Base-by-base conservation (phyloP, 2,113 vertebrate species). In the Rhagologus leucostigma region DNA sequence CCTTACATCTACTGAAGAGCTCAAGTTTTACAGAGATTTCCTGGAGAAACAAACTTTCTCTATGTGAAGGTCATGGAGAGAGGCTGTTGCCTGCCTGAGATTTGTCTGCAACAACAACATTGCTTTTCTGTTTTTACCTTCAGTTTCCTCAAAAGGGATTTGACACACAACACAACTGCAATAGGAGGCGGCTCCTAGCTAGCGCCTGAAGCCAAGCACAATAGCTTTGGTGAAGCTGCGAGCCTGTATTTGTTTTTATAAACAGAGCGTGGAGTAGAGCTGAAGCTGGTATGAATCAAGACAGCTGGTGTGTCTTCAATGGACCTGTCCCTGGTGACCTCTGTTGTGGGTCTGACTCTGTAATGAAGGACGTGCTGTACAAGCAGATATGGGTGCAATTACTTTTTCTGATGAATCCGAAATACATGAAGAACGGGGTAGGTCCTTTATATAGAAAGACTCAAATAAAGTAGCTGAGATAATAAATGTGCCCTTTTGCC, bases 71-170 rank as follows among this genome's bases (percentile, higher is more conserved):
- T 78, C 56, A 55, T 3, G 52, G 57, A 79, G 62, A 75, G 74
- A 84, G 50, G 11, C 14, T 70, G 71, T 74, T 79, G 56, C 60
- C 44, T 71, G n/a, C 79, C 75, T 73, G 81, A 91, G 60, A 60
- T 92, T 79, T 85, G 30, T 80, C 83, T 88, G 49, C 56, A 76
- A 49, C 13, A 59, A 77, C 67, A 50, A 17, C 3, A 0, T 70
- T 86, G 71, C 44, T 77, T 69, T 94, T 91, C 52, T 37, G 50
- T 73, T 91, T 97, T 96, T 73, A 70, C 22, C 78, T 91, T 60
- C 3, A 0, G 4, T 49, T 96, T 84, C 44, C 37, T 75, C 64
- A 46, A 37, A 77, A 63, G 56, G 26, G 55, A 56, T 90, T 80
- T 69, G 42, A 70, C 1, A 0, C 64, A 12, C 4, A n/a, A 15